Base-by-base conservation (phyloP, 2,113 vertebrate genomes). In the Limanda limanda region DNA sequence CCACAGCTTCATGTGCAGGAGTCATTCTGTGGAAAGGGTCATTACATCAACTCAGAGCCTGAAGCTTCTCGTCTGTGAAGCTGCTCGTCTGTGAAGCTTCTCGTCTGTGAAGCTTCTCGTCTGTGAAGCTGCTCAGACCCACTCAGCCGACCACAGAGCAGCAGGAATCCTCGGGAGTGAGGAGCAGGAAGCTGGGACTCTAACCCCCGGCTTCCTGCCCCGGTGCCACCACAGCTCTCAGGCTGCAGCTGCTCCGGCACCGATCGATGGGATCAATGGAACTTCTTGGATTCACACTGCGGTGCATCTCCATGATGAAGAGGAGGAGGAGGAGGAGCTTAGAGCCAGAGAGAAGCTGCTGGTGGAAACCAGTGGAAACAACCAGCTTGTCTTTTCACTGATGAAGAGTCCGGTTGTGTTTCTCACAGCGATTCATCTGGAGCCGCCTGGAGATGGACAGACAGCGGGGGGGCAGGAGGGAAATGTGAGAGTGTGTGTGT, bases 361-460 rank as follows among this genome's bases (percentile, higher is more conserved):
- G 37, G 37, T n/a, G n/a, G n/a, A n/a, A n/a, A 40, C 37, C 40
- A 42, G 11, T 0, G 40, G 11, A 42, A 42, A 42, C 40, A 13
- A 42, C 12, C 12, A 42, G 2, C 82, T 74, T 72, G 78, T 77
- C 71, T 84, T 76, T 65, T 68, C 5, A 27, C 69, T 64, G 56
- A 69, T 54, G 31, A 67, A 52, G 37, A 77, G 76, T 71, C 48
- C 57, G 8, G 23, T 57, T 42, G 57, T 13, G 57, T 79, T 77
- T 47, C 58, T 79, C 55, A 0, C 13, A 66, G 51, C 69, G 17
- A 86, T 86, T 79, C 78, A 81, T 85, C 87, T 81, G 24, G 1
- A 23, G 4, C 62, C 25, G 18, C 27, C 65, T 37, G 12, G 23
- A 77, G 76, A 67, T 27, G 3, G 18, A 51, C 5, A 51, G 5